Base-by-base conservation (phyloP, 2,797 vertebrate genomes). In the Steatocranus sp. region DNA sequence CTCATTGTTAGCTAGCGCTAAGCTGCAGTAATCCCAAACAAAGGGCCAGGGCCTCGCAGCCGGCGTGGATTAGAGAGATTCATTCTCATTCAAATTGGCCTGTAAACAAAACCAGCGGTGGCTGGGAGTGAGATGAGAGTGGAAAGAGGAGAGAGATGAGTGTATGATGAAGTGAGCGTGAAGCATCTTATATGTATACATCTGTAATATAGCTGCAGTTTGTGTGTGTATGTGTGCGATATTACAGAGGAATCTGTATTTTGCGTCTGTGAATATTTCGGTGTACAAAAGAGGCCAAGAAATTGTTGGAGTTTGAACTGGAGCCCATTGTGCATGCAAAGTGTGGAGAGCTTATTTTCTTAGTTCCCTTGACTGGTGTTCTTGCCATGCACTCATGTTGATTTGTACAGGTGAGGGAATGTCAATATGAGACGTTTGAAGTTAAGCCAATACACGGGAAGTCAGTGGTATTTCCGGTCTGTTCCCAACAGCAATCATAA, bases 1-100 rank as follows among this genome's bases (percentile, higher is more conserved):
- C 96, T 97, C 97, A 98, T 99, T 99, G 98, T 99, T 97, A 98
- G 97, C 96, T 88, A 50, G 87, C 96, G 97, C 97, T 99, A 99
- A 99, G 96, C 98, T 98, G 97, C 97, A 96, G 97, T 99, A 98
- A 99, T 99, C 98, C 98, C 98, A 99, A 98, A 99, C 98, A 99
- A 99, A 99, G 97, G 97, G 97, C 96, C 79, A 95, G 96, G 98
- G 97, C 97, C 98, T 97, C 80, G 81, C 90, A 90, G 91, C 92
- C 92, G 66, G 89, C 83, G 81, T 88, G 90, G 93, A 94, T 95
- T 94, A 95, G 91, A 88, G 97, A 97, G 97, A 97, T 97, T 97
- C 97, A 98, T 99, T 99, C 97, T 98, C 97, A 99, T 98, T 99
- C 97, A 99, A 98, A 99, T 99, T 97, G 97, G 97, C 97, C 96